These are phyloP conservation scores for Himalopsyche phryganea DNA, from an alignment of 1,140 invertebrate genomes.

Conservation along the genomic window DNA sequence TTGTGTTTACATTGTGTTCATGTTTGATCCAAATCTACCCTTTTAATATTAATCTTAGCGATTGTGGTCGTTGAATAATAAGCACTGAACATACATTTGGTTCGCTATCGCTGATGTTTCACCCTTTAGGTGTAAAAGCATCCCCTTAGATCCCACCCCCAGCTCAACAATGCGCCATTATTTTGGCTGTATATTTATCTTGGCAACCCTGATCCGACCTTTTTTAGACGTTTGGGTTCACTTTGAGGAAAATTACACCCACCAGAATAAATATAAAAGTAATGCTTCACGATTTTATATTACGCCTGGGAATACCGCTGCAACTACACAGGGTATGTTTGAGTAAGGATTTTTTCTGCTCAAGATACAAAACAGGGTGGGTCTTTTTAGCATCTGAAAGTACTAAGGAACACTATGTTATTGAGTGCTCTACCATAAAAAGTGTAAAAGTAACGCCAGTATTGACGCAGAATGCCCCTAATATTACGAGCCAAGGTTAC, in stretches of 20 bases:
- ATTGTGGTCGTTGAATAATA: too few species aligned
- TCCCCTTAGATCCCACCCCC: not conserved
- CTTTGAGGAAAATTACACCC: conserved; percentile 25
- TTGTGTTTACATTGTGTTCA: too few species aligned
- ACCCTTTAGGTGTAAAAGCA: not conserved
- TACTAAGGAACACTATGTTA: not conserved
- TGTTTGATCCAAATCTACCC: too few species aligned
- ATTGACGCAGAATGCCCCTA: too few species aligned
- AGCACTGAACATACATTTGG: too few species aligned
- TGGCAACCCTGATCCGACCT: conserved; percentile 16
- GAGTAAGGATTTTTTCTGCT: not conserved
- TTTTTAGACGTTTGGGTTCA: conserved; percentile 25
- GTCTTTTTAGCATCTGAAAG: not conserved
- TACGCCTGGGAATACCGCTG: conserved; percentile 6
- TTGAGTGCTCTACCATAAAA: too few species aligned
- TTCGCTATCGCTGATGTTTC: not conserved
- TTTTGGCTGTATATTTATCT: conserved; percentile 24
- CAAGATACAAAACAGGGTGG: not conserved
- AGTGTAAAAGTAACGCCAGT: too few species aligned
- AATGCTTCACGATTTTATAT: conserved; percentile 18
- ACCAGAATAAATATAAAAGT: conserved; percentile 25
- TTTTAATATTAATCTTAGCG: too few species aligned
- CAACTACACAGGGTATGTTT: not conserved
- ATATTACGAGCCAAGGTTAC: too few species aligned
- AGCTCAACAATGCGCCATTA: conserved; percentile 15